Evolutionary conservation across 2,888 invertebrate species (phyloP).

Genomic region (Apamea monoglypha): DNA sequence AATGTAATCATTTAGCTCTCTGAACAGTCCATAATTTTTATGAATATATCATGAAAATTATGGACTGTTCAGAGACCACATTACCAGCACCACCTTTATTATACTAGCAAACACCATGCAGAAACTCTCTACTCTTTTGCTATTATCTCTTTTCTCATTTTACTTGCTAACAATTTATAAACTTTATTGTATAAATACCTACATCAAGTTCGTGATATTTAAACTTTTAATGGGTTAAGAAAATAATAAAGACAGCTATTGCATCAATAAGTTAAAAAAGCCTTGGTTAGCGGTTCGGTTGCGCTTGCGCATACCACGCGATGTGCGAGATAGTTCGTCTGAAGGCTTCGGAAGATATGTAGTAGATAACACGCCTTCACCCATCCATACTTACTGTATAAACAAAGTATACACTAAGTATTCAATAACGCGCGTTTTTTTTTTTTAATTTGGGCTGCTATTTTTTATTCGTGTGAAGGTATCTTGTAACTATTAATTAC

Average conservation of each 20-base stretch:
- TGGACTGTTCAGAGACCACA: not conserved
- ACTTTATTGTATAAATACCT: not conserved
- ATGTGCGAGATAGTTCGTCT: slow-evolving; percentile 57
- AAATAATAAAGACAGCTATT: slow-evolving; percentile 59
- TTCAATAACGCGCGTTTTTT: not conserved
- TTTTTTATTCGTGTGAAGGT: slow-evolving; percentile 13
- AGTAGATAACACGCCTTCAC: slow-evolving; percentile 26
- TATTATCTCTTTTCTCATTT: not conserved
- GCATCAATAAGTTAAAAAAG: slow-evolving; percentile 66
- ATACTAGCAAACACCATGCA: not conserved
- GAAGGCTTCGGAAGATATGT: slow-evolving; percentile 57
- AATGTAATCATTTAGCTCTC: not conserved
- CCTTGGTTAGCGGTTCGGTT: slow-evolving; percentile 64
- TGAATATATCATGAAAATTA: not conserved
- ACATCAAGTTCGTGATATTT: slow-evolving; percentile 22
- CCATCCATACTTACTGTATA: not conserved
- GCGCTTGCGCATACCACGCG: slow-evolving; percentile 61
- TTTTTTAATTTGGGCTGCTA: not conserved
- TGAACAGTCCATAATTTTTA: no score
- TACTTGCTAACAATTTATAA: slow-evolving; percentile 3
- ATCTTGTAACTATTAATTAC: slow-evolving; percentile 27
- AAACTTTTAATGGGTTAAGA: slow-evolving; percentile 13
- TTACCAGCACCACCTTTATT: not conserved
- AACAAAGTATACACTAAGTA: not conserved
- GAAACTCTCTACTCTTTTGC: not conserved